Conservation (phyloP, 2,888 invertebrate genomes). For the Tanytarsus gracilentus region DNA sequence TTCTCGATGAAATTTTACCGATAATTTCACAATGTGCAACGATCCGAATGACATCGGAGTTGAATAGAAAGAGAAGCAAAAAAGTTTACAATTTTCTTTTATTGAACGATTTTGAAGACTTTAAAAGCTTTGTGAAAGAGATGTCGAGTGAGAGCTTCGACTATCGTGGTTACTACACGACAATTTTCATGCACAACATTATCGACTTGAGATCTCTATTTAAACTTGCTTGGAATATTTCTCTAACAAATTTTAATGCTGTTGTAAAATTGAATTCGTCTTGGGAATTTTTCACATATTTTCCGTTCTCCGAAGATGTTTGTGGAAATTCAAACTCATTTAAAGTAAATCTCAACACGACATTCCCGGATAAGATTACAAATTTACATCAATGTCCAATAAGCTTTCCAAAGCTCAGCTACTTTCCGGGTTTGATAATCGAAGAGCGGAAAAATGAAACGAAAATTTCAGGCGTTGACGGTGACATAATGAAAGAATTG, state of each 20-base stretch:
- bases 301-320: not conserved
- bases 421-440: constrained; percentile 1
- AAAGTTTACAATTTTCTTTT: not conserved
- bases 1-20: not conserved
- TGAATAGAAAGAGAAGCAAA: not conserved
- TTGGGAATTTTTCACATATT: not conserved
- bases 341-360: not conserved
- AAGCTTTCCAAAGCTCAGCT: not conserved
- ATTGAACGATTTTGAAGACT: not conserved
- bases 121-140: not conserved
- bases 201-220: not conserved
- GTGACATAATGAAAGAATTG: not conserved
- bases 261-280: not conserved
- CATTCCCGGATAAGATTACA: not conserved
- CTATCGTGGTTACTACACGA: not conserved
- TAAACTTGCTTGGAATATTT: not conserved
- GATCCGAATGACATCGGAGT: not conserved
- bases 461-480: not conserved
- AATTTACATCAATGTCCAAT: not conserved
- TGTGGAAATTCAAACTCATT: not conserved
- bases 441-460: not conserved
- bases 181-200: not conserved
- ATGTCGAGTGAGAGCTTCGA: not conserved
- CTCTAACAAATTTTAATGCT: not conserved
- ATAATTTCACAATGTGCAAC: not conserved